These are phyloP conservation scores for Falco naumanni DNA, from an alignment of 2,797 vertebrate species.

Conservation along the genomic window DNA sequence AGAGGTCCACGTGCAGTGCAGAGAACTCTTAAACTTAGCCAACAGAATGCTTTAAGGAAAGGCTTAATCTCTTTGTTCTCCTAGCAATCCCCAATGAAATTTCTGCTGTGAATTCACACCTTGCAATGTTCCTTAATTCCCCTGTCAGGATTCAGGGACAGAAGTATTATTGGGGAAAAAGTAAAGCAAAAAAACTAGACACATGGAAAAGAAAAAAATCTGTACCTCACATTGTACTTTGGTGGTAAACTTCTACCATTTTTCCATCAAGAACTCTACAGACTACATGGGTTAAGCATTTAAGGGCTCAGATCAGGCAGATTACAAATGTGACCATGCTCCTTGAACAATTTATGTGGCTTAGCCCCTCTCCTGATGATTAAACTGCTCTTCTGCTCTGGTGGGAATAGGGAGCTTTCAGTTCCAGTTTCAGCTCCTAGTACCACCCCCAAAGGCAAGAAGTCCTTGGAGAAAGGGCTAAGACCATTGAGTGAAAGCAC, in stretches of 20 bases:
- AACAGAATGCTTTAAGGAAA: neutral
- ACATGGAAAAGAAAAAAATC: neutral
- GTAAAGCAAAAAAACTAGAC: neutral
- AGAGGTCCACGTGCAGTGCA: neutral
- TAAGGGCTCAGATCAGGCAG: neutral
- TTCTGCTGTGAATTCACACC: neutral
- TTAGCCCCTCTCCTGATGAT: neutral
- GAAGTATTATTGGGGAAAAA: neutral
- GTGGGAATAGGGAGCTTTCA: neutral
- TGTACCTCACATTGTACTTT: neutral
- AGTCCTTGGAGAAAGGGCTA: neutral
- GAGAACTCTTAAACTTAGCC: neutral
- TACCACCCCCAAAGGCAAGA: neutral
- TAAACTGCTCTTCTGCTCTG: neutral
- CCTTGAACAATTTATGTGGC: neutral
- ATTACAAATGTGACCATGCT: neutral
- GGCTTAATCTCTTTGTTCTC: neutral
- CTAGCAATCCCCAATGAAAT: neutral
- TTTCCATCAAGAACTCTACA: neutral
- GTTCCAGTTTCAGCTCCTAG: neutral
- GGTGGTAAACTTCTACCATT: neutral
- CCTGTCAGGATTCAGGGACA: neutral
- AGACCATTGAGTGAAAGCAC: neutral
- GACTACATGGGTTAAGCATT: neutral
- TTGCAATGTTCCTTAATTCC: neutral